phyloP scores from a whole-genome alignment of 1,140 invertebrate genomes.

The Ptiloglossa arizonensis region DNA sequence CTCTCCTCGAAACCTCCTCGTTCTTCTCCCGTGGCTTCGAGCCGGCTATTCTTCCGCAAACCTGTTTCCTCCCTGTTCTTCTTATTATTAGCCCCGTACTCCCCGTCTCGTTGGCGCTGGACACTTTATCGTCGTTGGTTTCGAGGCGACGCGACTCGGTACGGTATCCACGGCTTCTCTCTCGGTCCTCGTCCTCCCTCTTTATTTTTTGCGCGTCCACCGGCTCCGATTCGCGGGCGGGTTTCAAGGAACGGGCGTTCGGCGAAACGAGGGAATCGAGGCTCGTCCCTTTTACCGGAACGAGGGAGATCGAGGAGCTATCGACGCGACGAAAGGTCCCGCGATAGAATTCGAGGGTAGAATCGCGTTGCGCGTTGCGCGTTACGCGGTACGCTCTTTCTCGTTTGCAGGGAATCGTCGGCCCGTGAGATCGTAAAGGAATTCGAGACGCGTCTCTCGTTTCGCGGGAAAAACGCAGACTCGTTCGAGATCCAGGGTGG shows the following conservation, averaged over 20 bases:
- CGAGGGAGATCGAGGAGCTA: neutral
- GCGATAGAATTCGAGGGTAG: no score
- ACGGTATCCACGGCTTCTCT: slow-evolving; percentile 7
- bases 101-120: slow-evolving; percentile 55
- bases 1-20: slow-evolving; percentile 40
- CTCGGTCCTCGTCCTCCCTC: neutral
- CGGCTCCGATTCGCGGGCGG: no score
- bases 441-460: neutral
- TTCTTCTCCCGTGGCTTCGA: slow-evolving; percentile 37
- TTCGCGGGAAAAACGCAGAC: neutral
- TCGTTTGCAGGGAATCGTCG: neutral
- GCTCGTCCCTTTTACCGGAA: no score
- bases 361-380: no score
- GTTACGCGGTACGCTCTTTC: neutral
- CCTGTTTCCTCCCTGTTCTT: slow-evolving; percentile 76
- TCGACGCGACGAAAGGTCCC: neutral
- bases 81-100: slow-evolving; percentile 69
- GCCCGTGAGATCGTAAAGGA: neutral
- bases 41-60: slow-evolving; percentile 73
- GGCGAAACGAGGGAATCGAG: no score
- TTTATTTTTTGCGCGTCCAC: neutral
- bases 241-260: no score
- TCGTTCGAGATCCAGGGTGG: neutral
- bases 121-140: slow-evolving; percentile 72
- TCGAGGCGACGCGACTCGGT: slow-evolving; percentile 47